Evolutionary conservation across 2,113 vertebrate species (phyloP), one percentile per base, ranked within the genome.

Genomic region (Eurystomus gularis): DNA sequence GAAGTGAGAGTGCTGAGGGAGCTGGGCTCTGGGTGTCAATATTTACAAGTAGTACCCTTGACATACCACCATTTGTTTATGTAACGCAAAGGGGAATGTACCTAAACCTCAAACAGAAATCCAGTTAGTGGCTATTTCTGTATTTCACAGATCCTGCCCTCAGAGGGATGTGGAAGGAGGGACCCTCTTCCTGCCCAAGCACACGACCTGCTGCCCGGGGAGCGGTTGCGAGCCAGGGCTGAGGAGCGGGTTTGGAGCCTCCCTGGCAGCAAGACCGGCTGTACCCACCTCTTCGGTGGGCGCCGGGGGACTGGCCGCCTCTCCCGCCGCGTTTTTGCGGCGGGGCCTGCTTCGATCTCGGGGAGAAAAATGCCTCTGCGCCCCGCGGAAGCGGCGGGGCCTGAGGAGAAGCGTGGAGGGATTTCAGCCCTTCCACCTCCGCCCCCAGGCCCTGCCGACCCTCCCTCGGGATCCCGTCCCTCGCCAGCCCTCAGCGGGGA

Each of bases 311-410:
- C 4, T n/a, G n/a, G 25, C 31, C 0, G 1, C 64, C 39, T 33
- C 64, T 78, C 21, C 46, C 11, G 23, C 46, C 3, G 0, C 5
- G 16, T 11, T 29, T 29, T 21, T n/a, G 24, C n/a, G 2, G 33
- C 3, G 11, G 23, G 33, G 16, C 58, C 17, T 17, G 10, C 49
- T 40, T 31, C 11, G 9, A 14, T 37, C 29, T 14, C 20, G 3
- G 21, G 18, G 31, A 26, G 10, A 20, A 26, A n/a, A 26, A 18
- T 1, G 4, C 18, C 20, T 39, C 33, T 7, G 48, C 7, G 44
- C n/a, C 52, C 29, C 9, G 7, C 2, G 3, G n/a, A 14, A 9
- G 69, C 2, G 3, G 23, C 5, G 1, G 17, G 6, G 23, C 21
- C 48, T 12, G 31, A 61, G 51, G 11, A 57, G 31, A 57, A 24